Conservation (phyloP, 2,113 vertebrate species). For the Ictalurus furcatus region DNA sequence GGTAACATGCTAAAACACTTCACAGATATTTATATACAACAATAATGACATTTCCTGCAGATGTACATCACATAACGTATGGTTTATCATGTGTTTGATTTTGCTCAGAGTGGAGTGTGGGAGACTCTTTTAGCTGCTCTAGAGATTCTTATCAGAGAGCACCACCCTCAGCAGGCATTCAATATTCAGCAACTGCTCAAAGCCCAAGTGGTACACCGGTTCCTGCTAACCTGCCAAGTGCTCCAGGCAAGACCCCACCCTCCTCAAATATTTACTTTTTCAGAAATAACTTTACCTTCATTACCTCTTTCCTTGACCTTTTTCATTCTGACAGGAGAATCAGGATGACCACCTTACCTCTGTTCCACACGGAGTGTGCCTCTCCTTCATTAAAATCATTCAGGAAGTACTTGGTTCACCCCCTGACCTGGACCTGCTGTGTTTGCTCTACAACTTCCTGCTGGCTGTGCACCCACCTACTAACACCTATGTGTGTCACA, state of each 20-base stretch:
- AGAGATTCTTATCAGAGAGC: constrained; percentile 88
- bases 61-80: not conserved
- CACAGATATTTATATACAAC: not conserved
- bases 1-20: constrained; percentile 54
- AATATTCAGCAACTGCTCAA: constrained; percentile 92
- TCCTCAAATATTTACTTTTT: not conserved
- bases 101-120: constrained; percentile 86
- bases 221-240: constrained; percentile 93
- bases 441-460: constrained; percentile 92
- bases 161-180: constrained; percentile 90
- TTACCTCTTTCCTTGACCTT: not conserved
- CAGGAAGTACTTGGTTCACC: constrained; percentile 97
- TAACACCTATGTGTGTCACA: constrained; percentile 98
- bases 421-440: constrained; percentile 90
- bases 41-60: not conserved
- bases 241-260: constrained; percentile 80
- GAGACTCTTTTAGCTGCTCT: constrained; percentile 84
- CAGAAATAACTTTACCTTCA: not conserved
- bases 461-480: constrained; percentile 95
- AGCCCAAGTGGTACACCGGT: constrained; percentile 87
- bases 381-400: constrained; percentile 96
- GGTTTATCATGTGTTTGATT: not conserved
- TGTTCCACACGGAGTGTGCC: constrained; percentile 88
- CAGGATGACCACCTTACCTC: constrained; percentile 85
- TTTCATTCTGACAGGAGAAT: constrained; percentile 81